A percentile compares a stretch with the other conserved stretches of the same genome.
phyloP scores from a whole-genome alignment of 2,113 vertebrate species.

The Macheiramphus alcinus region DNA sequence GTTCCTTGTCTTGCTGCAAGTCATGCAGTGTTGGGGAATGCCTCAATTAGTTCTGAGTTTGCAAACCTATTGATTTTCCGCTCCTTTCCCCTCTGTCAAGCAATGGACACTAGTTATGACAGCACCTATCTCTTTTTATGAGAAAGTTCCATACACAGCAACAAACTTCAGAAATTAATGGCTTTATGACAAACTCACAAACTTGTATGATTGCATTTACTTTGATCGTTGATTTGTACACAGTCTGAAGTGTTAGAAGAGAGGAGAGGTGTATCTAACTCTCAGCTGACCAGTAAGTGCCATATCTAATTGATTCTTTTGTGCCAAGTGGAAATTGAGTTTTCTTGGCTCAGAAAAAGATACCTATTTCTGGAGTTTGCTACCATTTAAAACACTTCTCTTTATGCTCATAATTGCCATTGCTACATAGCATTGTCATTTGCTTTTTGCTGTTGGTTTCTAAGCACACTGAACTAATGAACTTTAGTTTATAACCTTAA shows the following conservation, averaged over 20 bases:
- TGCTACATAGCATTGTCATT: neutral
- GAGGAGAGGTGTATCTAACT: neutral
- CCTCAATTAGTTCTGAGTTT: neutral
- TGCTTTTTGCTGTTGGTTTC: neutral
- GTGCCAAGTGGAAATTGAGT: slow-evolving; percentile 18
- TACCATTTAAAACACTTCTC: neutral
- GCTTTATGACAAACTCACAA: neutral
- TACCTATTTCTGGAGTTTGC: neutral
- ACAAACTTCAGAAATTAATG: neutral
- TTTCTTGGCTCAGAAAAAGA: slow-evolving; percentile 5
- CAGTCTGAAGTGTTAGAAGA: neutral
- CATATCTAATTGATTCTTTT: slow-evolving; percentile 3
- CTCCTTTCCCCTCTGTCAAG: neutral
- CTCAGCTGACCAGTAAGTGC: neutral
- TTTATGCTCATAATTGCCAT: neutral
- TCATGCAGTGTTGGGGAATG: neutral
- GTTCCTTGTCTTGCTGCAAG: neutral
- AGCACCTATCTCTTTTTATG: neutral
- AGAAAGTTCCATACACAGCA: neutral
- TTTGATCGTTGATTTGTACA: neutral
- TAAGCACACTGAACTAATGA: neutral
- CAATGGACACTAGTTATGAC: neutral
- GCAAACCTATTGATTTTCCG: neutral
- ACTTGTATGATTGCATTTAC: neutral
- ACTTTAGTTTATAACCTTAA: neutral